phyloP scores from a whole-genome alignment of 2,888 invertebrate species.

The Rambutsinella grinnellia region DNA sequence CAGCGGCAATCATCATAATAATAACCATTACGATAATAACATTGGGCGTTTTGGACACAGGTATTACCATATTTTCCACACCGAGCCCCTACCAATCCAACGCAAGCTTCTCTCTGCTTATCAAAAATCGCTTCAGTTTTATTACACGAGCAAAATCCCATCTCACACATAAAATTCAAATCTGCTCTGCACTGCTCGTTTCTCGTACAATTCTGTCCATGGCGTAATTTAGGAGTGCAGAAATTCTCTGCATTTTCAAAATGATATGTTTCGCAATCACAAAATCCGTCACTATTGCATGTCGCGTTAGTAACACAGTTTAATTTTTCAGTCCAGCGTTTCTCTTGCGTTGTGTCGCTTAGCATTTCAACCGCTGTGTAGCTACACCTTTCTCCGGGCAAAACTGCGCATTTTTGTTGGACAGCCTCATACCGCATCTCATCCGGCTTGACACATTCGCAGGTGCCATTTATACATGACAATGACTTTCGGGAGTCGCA shows the following conservation, averaged over 20 bases:
- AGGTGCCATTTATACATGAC: conserved; percentile 8
- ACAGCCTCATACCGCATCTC: conserved; percentile 20
- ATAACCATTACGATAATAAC: conserved; percentile 4
- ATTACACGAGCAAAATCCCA: conserved; percentile 24
- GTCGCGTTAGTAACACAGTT: conserved; percentile 26
- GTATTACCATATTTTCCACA: conserved; percentile 14
- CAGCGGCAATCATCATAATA: no score
- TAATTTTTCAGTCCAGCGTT: conserved; percentile 30
- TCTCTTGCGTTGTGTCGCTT: not conserved
- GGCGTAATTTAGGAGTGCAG: not conserved
- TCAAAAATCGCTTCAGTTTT: conserved; percentile 34
- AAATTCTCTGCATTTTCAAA: conserved; percentile 23
- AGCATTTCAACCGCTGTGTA: conserved; percentile 33
- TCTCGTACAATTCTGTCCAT: not conserved
- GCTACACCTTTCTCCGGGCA: conserved; percentile 29
- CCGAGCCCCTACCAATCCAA: not conserved
- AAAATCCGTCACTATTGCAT: conserved; percentile 32
- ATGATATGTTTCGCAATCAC: conserved; percentile 6
- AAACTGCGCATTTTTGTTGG: conserved; percentile 24
- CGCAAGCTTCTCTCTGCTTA: conserved; percentile 2
- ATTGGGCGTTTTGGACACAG: conserved; percentile 29
- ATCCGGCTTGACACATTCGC: conserved; percentile 19
- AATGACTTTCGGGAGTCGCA: conserved; percentile 31
- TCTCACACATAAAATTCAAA: not conserved
- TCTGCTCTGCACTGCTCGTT: conserved; percentile 18